Evolutionary conservation across 2,888 invertebrate species (phyloP).

Genomic region (Hermodice carunculata): DNA sequence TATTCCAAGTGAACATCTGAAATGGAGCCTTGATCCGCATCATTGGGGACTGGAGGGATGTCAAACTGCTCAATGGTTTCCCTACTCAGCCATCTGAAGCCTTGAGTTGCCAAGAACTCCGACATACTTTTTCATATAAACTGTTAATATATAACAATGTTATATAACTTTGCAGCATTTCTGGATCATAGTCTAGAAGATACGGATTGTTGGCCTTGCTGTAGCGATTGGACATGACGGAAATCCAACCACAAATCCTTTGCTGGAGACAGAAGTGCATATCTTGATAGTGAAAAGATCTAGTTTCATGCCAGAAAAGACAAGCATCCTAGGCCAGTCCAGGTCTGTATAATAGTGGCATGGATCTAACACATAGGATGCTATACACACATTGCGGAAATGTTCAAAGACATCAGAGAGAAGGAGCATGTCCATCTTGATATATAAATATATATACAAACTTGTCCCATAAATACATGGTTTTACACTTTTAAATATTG

Average conservation of each 20-base stretch:
- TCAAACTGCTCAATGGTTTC: too few relatives aligned
- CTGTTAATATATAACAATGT: constrained; percentile 47
- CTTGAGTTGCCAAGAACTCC: constrained; percentile 44
- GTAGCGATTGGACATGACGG: constrained; percentile 38
- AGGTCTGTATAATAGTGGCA: constrained; percentile 47
- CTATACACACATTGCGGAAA: constrained; percentile 45
- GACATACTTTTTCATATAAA: constrained; percentile 51
- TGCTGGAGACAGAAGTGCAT: constrained; percentile 38
- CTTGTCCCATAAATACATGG: too few relatives aligned
- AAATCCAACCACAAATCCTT: constrained; percentile 20
- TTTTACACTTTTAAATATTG: too few relatives aligned
- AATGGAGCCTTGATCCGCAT: too few relatives aligned
- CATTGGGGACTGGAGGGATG: too few relatives aligned
- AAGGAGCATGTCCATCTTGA: constrained; percentile 48
- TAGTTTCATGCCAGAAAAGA: too few relatives aligned
- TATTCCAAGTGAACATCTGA: too few relatives aligned
- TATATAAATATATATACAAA: constrained; percentile 48
- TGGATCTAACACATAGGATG: constrained; percentile 49
- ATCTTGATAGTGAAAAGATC: too few relatives aligned
- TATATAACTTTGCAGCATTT: constrained; percentile 26
- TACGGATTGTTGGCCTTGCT: constrained; percentile 50
- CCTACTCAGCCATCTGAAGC: constrained; percentile 54
- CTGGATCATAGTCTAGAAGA: constrained; percentile 29
- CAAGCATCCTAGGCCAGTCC: constrained; percentile 53
- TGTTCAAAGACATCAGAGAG: constrained; percentile 59